Evolutionary conservation across 2,888 invertebrate species (phyloP).

Genomic region (Stenoptilia bipunctidactyla): DNA sequence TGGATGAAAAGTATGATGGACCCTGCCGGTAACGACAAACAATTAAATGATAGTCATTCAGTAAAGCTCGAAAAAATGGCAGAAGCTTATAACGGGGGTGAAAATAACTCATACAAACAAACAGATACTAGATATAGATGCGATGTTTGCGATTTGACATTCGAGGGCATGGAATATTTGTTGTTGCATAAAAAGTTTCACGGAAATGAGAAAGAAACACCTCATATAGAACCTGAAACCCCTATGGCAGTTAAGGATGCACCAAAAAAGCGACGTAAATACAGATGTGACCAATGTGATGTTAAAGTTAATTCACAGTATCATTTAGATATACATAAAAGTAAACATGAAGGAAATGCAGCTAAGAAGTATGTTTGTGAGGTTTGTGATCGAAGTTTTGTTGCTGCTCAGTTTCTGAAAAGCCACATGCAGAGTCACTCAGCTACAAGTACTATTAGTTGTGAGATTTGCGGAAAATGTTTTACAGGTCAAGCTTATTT

Average conservation of each 20-base stretch:
- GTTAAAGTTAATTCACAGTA: slow-evolving; percentile 64
- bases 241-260: slow-evolving; percentile 31
- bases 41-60: slow-evolving; percentile 33
- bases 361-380: slow-evolving; percentile 58
- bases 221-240: slow-evolving; percentile 40
- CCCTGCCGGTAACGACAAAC: slow-evolving; percentile 52
- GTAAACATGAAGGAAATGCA: slow-evolving; percentile 53
- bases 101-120: slow-evolving; percentile 24
- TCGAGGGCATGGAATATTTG: slow-evolving; percentile 56
- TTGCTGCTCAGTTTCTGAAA: slow-evolving; percentile 60
- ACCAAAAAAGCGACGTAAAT: slow-evolving; percentile 53
- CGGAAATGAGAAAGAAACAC: slow-evolving; percentile 51
- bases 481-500: slow-evolving; percentile 62
- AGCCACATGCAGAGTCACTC: slow-evolving; percentile 65
- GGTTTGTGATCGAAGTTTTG: slow-evolving; percentile 57
- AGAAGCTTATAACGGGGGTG: slow-evolving; percentile 44
- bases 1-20: slow-evolving; percentile 69
- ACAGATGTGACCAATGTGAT: slow-evolving; percentile 58
- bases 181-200: slow-evolving; percentile 62
- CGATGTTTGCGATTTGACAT: slow-evolving; percentile 55
- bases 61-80: slow-evolving; percentile 64
- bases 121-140: slow-evolving; percentile 42
- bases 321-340: slow-evolving; percentile 57
- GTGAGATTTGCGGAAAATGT: slow-evolving; percentile 55
- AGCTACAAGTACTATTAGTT: slow-evolving; percentile 49